Base-by-base conservation (phyloP, 2,797 vertebrate genomes). In the Micrastur ruficollis region DNA sequence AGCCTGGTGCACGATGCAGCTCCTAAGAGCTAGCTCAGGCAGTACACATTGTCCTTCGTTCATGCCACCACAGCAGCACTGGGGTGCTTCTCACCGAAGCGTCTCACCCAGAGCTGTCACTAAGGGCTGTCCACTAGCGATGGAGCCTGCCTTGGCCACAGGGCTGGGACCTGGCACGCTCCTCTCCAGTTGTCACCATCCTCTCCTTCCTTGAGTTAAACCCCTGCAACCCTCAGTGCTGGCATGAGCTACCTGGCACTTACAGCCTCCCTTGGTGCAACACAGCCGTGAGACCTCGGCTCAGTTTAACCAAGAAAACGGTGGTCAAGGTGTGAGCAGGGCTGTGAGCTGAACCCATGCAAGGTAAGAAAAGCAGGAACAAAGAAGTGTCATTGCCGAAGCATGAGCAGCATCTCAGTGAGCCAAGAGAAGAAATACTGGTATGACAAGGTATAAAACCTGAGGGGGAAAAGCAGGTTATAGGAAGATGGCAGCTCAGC, bases 1-100 rank as follows among this genome's bases (percentile, higher is more conserved):
- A 29, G 14, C 23, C 38, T 38, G 25, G 29, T 3, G 2, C 40
- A 53, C 1, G 1, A 15, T 38, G 27, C 13, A 46, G 55, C 46
- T 59, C 23, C 58, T 38, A 29, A 34, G 50, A 62, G 8, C 26
- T 36, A 25, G 14, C 75, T 65, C 23, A 63, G 62, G 21, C 19
- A 50, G 31, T 11, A 12, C 26, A 4, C 2, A 0, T 29, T 3
- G 0, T 14, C 26, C 22, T 66, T 23, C 49, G 9, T 27, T 67
- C 66, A 73, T 53, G 50, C 11, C 27, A 8, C 21, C 38, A 23
- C 12, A 14, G 18, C 6, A 6, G n/a, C 49, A 55, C 27, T 7
- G 16, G 10, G 31, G 18, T 62, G 71, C 10, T 63, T 83, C 61
- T 62, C 8, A 0, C 26, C 44, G 36, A 47, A 63, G 3, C 26